Percentiles rank a stretch among this genome's conserved stretches.
These are phyloP conservation scores for Saccostrea echinata DNA, from an alignment of 1,140 invertebrate genomes.

Conservation along the genomic window DNA sequence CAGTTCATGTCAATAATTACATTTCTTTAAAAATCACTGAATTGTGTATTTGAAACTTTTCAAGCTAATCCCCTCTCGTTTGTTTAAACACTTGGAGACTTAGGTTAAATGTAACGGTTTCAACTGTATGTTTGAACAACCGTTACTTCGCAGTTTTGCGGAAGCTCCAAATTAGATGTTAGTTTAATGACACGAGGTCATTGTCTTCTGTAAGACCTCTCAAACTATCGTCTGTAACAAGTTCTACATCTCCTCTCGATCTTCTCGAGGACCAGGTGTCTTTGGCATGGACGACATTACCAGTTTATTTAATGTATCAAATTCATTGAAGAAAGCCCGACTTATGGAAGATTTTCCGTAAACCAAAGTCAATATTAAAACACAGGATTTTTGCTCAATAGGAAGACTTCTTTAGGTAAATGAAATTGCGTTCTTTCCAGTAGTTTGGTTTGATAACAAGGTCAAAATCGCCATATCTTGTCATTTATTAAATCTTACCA, in stretches of 20 bases:
- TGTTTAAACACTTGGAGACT: slow-evolving; percentile 32
- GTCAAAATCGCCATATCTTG: background rate
- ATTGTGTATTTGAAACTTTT: slow-evolving; percentile 12
- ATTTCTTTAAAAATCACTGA: slow-evolving; percentile 37
- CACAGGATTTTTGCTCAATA: background rate
- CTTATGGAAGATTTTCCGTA: slow-evolving; percentile 1
- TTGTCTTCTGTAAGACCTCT: background rate
- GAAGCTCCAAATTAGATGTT: background rate
- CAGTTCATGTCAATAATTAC: slow-evolving; percentile 29
- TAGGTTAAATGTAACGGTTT: slow-evolving; percentile 11
- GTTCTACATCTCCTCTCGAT: background rate
- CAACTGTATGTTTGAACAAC: background rate
- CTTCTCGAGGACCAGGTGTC: background rate
- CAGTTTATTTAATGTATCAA: slow-evolving; percentile 2
- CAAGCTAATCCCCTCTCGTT: slow-evolving; percentile 20
- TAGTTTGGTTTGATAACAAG: background rate
- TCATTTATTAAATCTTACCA: background rate
- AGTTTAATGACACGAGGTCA: background rate
- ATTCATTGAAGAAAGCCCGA: background rate
- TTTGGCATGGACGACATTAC: background rate
- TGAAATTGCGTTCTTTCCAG: background rate
- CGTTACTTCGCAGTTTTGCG: background rate
- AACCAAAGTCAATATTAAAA: background rate
- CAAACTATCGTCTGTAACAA: background rate
- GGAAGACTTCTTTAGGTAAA: background rate